A percentile compares a stretch with the other conserved stretches of the same genome.
Evolutionary conservation across 1,140 invertebrate species (phyloP).

Genomic region (Temnothorax longispinosus): DNA sequence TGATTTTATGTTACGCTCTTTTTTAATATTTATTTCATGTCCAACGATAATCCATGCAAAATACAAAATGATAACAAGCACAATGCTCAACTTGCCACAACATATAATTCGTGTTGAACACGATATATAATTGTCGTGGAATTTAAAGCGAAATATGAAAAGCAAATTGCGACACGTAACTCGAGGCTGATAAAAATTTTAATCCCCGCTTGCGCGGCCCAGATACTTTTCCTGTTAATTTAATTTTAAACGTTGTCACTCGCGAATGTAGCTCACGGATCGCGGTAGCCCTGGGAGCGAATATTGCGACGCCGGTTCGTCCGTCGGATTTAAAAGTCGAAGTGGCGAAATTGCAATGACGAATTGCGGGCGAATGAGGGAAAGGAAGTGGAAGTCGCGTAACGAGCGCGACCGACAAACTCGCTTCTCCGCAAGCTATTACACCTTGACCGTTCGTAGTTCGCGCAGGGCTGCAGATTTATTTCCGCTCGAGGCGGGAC

Average conservation of each 20-base stretch:
- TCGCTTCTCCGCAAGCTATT: not conserved
- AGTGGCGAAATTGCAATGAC: slow-evolving; percentile 39
- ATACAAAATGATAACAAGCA: slow-evolving; percentile 15
- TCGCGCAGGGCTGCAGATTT: slow-evolving; percentile 27
- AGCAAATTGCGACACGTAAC: slow-evolving; percentile 43
- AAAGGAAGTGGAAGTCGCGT: slow-evolving; percentile 35
- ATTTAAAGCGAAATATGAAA: slow-evolving; percentile 47
- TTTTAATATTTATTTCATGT: not conserved
- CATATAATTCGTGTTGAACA: not conserved
- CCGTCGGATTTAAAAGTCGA: slow-evolving; percentile 44
- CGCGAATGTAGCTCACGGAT: slow-evolving; percentile 16
- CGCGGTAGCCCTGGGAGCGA: not conserved
- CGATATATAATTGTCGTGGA: slow-evolving; percentile 34
- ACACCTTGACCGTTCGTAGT: slow-evolving; percentile 42
- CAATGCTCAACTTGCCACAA: slow-evolving; percentile 2
- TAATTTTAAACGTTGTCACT: slow-evolving; percentile 46
- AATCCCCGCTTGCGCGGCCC: not conserved
- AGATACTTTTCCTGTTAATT: slow-evolving; percentile 42
- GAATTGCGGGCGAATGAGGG: slow-evolving; percentile 3
- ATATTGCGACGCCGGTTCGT: slow-evolving; percentile 7
- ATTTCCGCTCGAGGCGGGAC: slow-evolving; percentile 49
- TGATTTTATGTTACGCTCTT: not conserved
- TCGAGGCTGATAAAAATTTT: slow-evolving; percentile 49
- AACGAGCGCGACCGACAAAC: slow-evolving; percentile 12
- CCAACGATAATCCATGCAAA: not conserved